phyloP scores from a whole-genome alignment of 2,797 vertebrate species.

The Mycteria americana region DNA sequence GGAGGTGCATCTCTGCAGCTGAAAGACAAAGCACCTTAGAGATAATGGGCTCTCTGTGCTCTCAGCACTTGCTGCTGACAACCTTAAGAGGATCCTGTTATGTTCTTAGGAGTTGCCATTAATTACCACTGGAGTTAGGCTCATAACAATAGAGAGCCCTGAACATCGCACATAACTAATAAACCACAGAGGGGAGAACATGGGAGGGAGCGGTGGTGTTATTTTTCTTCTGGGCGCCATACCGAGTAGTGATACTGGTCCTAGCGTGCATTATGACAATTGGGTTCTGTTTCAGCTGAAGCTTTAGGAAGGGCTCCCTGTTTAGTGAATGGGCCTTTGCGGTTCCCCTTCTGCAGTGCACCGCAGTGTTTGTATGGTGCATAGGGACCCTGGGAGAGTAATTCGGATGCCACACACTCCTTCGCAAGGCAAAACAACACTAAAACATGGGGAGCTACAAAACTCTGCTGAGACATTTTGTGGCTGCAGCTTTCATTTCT shows the following conservation, averaged over 20 bases:
- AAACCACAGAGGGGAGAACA: background rate
- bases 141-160: background rate
- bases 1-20: background rate
- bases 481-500: background rate
- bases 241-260: background rate
- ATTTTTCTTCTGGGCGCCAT: background rate
- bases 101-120: background rate
- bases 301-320: background rate
- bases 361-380: background rate
- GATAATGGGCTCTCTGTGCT: background rate
- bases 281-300: background rate
- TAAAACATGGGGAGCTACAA: background rate
- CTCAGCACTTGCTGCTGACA: background rate
- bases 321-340: background rate
- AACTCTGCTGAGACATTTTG: background rate
- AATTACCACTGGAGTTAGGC: background rate
- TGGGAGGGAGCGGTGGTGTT: background rate
- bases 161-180: background rate
- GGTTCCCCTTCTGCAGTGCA: background rate
- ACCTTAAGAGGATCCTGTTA: background rate
- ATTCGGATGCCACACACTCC: accelerated
- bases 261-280: accelerated
- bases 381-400: background rate
- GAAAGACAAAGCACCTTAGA: background rate
- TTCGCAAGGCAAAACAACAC: background rate